Conservation (phyloP, 2,797 vertebrate species). For the Somateria mollissima region DNA sequence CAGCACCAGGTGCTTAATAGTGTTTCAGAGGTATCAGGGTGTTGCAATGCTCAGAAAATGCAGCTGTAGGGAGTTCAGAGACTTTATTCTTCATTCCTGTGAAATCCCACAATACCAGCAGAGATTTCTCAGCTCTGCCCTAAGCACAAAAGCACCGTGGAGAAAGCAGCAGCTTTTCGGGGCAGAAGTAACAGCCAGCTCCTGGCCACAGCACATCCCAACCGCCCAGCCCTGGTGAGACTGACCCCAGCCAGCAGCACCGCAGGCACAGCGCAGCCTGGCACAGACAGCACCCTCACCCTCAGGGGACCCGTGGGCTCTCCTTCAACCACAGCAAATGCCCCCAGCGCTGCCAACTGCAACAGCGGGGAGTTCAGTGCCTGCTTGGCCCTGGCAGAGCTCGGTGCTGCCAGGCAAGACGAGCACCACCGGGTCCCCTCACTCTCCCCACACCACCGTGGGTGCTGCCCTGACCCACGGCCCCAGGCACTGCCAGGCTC, state of each 20-base stretch:
- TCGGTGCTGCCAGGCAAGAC: neutral
- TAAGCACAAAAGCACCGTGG: neutral
- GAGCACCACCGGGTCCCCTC: accelerated
- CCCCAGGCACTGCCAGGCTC: neutral
- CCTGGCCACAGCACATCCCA: accelerated
- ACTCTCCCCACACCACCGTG: neutral
- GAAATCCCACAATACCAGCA: constrained; percentile 24
- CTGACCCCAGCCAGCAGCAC: accelerated
- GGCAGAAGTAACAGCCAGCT: neutral
- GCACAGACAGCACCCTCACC: accelerated
- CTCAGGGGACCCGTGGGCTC: neutral
- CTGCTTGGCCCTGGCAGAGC: neutral
- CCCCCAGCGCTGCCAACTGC: no score
- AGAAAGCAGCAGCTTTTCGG: neutral
- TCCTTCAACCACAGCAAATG: neutral
- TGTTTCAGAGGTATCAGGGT: constrained; percentile 5
- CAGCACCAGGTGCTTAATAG: constrained; percentile 57
- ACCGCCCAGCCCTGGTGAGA: accelerated
- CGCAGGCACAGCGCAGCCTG: no score
- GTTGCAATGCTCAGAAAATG: constrained; percentile 37
- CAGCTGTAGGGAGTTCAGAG: constrained; percentile 46
- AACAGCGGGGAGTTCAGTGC: no score
- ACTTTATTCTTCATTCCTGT: constrained; percentile 36
- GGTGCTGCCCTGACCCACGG: neutral
- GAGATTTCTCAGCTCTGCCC: constrained; percentile 33